Base-by-base conservation (phyloP, 2,113 vertebrate species). In the Panurus biarmicus region DNA sequence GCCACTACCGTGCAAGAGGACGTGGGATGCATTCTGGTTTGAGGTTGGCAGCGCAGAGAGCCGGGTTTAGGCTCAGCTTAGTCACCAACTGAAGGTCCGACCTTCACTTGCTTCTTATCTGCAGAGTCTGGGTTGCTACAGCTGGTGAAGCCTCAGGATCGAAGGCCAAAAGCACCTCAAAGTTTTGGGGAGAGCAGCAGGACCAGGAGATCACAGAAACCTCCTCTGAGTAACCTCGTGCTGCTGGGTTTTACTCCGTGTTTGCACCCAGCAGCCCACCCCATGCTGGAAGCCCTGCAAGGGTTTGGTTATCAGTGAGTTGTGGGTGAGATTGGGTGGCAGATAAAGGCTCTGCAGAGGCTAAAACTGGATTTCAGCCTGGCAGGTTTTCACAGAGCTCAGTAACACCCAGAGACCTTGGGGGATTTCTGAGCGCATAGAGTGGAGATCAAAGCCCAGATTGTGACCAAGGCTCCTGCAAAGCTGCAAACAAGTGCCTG, bases 131-230 rank as follows among this genome's bases (percentile, higher is more conserved):
- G 19, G 15, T 1, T 8, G 0, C 21, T 10, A 1, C 50, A 54
- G 7, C 35, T 28, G 28, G 11, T 1, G 22, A 25, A 89, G 22
- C 29, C 60, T 48, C 15, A 5, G 61, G 25, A 3, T 4, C 3
- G 7, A 0, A 16, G 14, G 28, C 6, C 11, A 1, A 36, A 79
- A 51, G 10, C 18, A 2, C 19, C 3, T 1, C 0, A 2, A 12
- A 21, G 0, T 6, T 19, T 44, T 6, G 69, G 47, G 11, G 11
- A 10, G 3, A 21, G 58, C 62, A 79, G 8, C 60, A 42, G 70
- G 29, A 7, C 1, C 10, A 6, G 72, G 44, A 57, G 65, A 2
- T 1, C 8, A 2, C 0, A 18, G 76, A 16, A 51, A 20, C 0
- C 0, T 23, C 42, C 60, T 16, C 15, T 21, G 36, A 53, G 50